Conservation (phyloP, 2,113 vertebrate genomes). For the Dipodomys merriami region DNA sequence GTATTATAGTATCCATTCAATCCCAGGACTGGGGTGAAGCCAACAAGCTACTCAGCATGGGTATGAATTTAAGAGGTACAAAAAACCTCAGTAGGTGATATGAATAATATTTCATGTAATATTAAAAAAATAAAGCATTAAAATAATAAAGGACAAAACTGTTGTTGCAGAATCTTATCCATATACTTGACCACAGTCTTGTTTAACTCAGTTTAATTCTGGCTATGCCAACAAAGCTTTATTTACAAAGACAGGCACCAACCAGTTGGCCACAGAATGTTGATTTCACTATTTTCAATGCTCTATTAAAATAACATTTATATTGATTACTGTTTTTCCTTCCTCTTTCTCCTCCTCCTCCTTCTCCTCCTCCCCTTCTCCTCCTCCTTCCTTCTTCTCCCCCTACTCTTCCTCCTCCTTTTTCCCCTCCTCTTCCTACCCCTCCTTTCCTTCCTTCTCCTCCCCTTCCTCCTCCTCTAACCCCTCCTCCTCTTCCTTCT, state of each 20-base stretch:
- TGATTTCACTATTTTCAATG: background rate
- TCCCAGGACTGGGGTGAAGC: background rate
- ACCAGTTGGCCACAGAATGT: background rate
- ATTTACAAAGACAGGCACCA: background rate
- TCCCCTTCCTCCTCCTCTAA: too few species aligned
- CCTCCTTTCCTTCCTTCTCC: too few species aligned
- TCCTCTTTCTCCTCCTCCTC: too few species aligned
- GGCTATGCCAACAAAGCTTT: background rate
- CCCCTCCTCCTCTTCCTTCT: too few species aligned
- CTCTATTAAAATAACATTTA: background rate
- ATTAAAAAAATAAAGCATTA: too few species aligned
- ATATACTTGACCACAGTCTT: background rate
- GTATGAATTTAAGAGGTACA: background rate
- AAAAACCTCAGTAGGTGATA: too few species aligned
- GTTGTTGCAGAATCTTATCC: background rate
- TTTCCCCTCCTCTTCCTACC: too few species aligned
- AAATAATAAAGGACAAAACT: background rate
- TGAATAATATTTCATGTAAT: too few species aligned
- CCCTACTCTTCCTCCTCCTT: too few species aligned
- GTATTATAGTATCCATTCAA: background rate
- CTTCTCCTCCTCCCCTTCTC: too few species aligned
- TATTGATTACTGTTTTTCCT: background rate
- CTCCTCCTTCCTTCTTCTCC: too few species aligned
- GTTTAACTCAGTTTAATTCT: background rate
- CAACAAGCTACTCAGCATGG: fast-evolving